A percentile compares a stretch with the other conserved stretches of the same genome.
phyloP scores from a whole-genome alignment of 1,140 invertebrate species.

The Carposina sasakii region DNA sequence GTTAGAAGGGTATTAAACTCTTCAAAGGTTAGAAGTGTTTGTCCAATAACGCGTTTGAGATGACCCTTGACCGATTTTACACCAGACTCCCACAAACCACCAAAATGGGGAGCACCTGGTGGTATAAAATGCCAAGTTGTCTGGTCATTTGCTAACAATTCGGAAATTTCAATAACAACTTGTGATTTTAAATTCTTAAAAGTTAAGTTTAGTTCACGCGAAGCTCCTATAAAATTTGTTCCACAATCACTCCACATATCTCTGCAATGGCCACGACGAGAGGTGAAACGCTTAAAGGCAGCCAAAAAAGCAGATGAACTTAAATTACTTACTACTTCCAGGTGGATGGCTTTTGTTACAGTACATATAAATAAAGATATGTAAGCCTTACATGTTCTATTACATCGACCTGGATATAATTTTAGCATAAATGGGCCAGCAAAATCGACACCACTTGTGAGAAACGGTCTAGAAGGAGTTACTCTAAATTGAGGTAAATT shows the following conservation, averaged over 20 bases:
- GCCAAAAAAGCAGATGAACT: constrained; percentile 24
- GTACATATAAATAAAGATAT: constrained; percentile 22
- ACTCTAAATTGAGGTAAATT: constrained; percentile 15
- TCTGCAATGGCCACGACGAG: constrained; percentile 27
- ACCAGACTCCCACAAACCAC: constrained; percentile 37
- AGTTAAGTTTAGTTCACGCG: constrained; percentile 19
- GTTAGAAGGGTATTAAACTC: constrained; percentile 11
- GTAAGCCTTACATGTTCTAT: constrained; percentile 14
- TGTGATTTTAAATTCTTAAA: constrained; percentile 6
- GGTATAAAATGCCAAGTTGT: constrained; percentile 59
- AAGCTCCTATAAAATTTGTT: constrained; percentile 45
- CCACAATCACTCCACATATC: constrained; percentile 42
- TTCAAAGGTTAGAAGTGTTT: constrained; percentile 15
- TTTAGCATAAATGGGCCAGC: constrained; percentile 12
- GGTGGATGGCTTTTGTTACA: constrained; percentile 22
- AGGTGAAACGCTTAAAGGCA: constrained; percentile 38
- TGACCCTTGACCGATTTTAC: constrained; percentile 23
- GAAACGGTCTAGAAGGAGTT: constrained; percentile 20
- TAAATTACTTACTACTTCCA: constrained; percentile 23
- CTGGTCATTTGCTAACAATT: constrained; percentile 8
- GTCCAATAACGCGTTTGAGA: constrained; percentile 28
- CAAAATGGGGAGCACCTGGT: constrained; percentile 41
- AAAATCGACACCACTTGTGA: constrained; percentile 19
- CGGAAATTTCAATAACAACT: constrained; percentile 8
- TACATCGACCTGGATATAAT: constrained; percentile 5